Base-by-base conservation (phyloP, 2,797 vertebrate genomes). In the Acrossocheilus fasciatus region DNA sequence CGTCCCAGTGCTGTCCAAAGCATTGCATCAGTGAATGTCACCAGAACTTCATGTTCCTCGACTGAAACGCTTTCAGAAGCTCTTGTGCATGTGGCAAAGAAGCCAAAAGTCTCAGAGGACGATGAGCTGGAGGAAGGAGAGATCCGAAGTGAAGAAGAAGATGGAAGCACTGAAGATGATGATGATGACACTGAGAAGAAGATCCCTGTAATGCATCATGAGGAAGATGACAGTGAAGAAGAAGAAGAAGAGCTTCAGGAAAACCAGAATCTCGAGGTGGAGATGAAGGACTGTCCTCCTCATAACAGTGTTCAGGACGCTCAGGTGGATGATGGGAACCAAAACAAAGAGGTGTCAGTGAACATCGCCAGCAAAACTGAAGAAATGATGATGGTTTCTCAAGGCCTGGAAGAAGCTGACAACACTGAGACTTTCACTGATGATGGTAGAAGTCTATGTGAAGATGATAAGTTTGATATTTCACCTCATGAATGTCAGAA, bases 121-220 rank as follows among this genome's bases (percentile, higher is more conserved):
- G 68, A 87, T 0, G 94, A 93, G 1, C 64, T 87, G 23, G 96
- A 96, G 90, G 96, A 96, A 1, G 96, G 96, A 12, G 96, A 96
- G 91, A 86, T 96, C n/a, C 20, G 3, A 36, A 93, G 93, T 47
- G 93, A 93, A 6, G 94, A 93, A 2, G 87, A 89, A 12, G 88
- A 83, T 3, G 77, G 36, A 43, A 30, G 8, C 54, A 0, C 54
- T 3, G 17, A 79, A 5, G 59, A 39, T 1, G 41, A 84, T 17
- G 75, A 90, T 34, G 15, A 34, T 17, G 6, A 34, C 64, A 36
- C 64, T 9, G n/a, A 69, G 4, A 45, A 47, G 64, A 64, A 18
- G 3, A 34, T 6, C 2, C 20, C 39, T n/a, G 69, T 12, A 4
- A 15, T 43, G 12, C 41, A 50, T 52, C 3, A 41, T 6, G 39